Conservation (phyloP, 2,113 vertebrate species). For the Puma concolor region DNA sequence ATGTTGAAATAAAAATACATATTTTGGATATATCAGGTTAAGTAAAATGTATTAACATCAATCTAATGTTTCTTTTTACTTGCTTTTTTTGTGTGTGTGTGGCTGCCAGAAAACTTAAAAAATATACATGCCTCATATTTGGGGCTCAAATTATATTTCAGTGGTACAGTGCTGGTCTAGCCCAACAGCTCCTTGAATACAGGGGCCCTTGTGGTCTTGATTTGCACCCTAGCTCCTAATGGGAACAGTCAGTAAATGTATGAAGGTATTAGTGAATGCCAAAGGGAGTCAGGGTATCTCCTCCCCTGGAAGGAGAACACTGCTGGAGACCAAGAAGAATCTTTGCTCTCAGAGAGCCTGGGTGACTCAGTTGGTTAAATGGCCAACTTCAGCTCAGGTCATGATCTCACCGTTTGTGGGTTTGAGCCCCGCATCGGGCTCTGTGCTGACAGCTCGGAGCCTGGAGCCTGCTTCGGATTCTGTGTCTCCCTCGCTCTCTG, state of each 20-base stretch:
- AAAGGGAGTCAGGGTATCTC: background rate
- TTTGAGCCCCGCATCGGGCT: too few species aligned
- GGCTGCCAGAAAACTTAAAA: conserved; percentile 33
- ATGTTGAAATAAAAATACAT: background rate
- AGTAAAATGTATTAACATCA: background rate
- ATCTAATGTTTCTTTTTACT: conserved; percentile 9
- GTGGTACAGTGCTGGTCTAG: background rate
- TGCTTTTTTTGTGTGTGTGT: background rate
- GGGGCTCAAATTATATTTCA: background rate
- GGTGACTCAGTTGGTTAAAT: too few species aligned
- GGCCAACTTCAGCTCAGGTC: too few species aligned
- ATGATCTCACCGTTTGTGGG: too few species aligned
- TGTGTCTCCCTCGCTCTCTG: too few species aligned
- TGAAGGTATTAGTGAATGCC: background rate
- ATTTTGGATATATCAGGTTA: background rate
- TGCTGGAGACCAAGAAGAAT: background rate
- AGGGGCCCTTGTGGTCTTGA: background rate
- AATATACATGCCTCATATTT: background rate
- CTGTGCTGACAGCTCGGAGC: too few species aligned
- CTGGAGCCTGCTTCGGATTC: too few species aligned
- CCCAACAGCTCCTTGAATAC: background rate
- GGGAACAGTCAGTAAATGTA: background rate
- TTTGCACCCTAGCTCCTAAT: background rate
- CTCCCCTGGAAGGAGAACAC: background rate
- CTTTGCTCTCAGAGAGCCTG: background rate